Percentiles rank a stretch among this genome's conserved stretches.
Evolutionary conservation across 2,113 vertebrate species (phyloP).

Genomic region (Sinocyclocheilus anshuiensis): DNA sequence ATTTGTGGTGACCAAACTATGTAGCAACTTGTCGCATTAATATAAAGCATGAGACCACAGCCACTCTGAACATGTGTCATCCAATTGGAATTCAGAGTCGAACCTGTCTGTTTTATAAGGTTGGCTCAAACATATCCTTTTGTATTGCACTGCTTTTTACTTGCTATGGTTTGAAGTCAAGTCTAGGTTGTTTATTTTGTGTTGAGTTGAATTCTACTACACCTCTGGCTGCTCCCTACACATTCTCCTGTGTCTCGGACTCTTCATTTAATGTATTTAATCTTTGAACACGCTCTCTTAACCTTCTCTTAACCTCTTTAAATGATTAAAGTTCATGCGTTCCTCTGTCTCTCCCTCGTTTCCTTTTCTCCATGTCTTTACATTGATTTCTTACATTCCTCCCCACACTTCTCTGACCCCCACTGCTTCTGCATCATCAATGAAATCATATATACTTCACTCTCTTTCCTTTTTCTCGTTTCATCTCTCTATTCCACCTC

Average conservation of each 20-base stretch:
- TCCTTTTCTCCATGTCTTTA: constrained; percentile 1
- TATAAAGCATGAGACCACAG: neutral
- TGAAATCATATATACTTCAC: constrained; percentile 33
- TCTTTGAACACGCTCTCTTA: neutral
- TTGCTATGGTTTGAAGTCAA: neutral
- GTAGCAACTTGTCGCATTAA: neutral
- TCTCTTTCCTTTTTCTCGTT: constrained; percentile 29
- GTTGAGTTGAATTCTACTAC: neutral
- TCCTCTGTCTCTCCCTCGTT: neutral
- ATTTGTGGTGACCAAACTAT: neutral
- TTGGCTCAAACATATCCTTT: neutral
- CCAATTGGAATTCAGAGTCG: too few relatives aligned
- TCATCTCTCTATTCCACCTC: constrained; percentile 53
- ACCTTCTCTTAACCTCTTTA: constrained; percentile 28
- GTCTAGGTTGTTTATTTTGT: neutral
- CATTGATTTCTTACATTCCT: constrained; percentile 10
- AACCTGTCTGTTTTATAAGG: neutral
- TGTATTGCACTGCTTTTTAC: neutral
- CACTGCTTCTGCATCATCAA: constrained; percentile 55
- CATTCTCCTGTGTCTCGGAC: neutral
- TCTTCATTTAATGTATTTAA: constrained; percentile 6
- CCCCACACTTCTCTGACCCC: neutral
- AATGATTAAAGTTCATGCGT: constrained; percentile 26
- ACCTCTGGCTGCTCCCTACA: neutral
- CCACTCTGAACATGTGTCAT: neutral